Base-by-base conservation (phyloP, 2,888 invertebrate species). In the Xylocampa areola region DNA sequence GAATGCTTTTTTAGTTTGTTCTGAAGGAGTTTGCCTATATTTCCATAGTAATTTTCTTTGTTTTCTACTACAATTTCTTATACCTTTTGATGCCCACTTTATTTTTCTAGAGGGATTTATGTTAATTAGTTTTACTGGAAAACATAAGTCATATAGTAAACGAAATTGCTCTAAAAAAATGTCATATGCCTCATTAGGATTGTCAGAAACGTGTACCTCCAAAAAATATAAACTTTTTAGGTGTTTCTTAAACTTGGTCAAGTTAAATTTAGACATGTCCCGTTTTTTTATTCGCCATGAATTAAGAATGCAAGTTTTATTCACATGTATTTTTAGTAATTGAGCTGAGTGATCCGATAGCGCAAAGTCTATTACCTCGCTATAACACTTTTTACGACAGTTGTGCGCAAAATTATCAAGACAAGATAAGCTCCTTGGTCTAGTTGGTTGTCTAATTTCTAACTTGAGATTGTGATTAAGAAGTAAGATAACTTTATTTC, bases 111-210 rank as follows among this genome's bases (percentile, higher is more conserved):
- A 4, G 7, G 25, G 8, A 2, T 25, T 25, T 25, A 7, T n/a
- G n/a, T n/a, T n/a, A n/a, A n/a, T n/a, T n/a, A n/a, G n/a, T n/a
- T n/a, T n/a, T n/a, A n/a, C n/a, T 7, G 25, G 25, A 25, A 25
- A 25, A 7, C 25, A 25, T 7, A 25, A 25, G 7, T 25, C 7
- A 7, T 25, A 25, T 25, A 25, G 2, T 6, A 25, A 7, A 25
- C 8, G 25, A 25, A 25, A 25, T 25, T 6, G 25, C 5, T 6
- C 25, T 2, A 25, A 6, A 25, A 25, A 25, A 25, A 6, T 25
- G 25, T 25, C 25, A 25, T 25, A 25, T 25, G 25, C 25, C 25
- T 25, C 25, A 25, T 25, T 25, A 25, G 25, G 25, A 25, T 25
- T 25, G 8, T 25, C 8, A 25, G 25, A 7, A 25, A 6, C 8